These are phyloP conservation scores for Chrysolina oricalcia DNA, from an alignment of 2,888 invertebrate genomes.

Conservation along the genomic window DNA sequence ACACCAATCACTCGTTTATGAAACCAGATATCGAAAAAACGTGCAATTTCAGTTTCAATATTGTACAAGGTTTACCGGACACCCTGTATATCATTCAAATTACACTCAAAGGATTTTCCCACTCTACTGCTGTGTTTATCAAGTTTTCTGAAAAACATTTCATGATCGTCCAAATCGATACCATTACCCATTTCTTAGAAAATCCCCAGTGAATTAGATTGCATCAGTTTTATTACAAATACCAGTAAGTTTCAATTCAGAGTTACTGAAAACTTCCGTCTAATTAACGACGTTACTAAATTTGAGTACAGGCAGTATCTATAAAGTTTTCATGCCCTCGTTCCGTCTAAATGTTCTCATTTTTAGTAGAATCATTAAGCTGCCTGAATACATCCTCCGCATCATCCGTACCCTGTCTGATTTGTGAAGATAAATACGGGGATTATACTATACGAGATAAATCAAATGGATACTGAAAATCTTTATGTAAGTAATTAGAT, in stretches of 20 bases:
- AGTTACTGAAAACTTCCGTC: not conserved
- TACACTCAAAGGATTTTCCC: too few relatives aligned
- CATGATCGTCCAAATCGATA: too few relatives aligned
- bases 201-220: not conserved
- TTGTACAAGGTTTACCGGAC: too few relatives aligned
- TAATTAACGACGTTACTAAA: not conserved
- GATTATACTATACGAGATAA: constrained; percentile 39
- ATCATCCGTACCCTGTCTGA: constrained; percentile 16
- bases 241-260: not conserved
- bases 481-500: constrained; percentile 45
- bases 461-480: constrained; percentile 40
- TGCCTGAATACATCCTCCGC: constrained; percentile 22
- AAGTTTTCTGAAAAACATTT: too few relatives aligned
- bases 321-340: constrained; percentile 27
- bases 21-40: too few relatives aligned
- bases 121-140: too few relatives aligned
- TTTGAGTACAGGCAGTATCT: constrained; percentile 5
- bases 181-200: too few relatives aligned
- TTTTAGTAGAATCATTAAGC: constrained; percentile 22
- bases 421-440: constrained; percentile 16
- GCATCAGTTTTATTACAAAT: not conserved
- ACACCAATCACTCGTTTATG: too few relatives aligned
- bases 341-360: constrained; percentile 11
- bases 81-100: too few relatives aligned
- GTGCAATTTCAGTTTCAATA: too few relatives aligned